Percentiles rank a stretch among this genome's conserved stretches.
Conservation (phyloP, 2,113 vertebrate species). For the Nycticryphes semicollaris region DNA sequence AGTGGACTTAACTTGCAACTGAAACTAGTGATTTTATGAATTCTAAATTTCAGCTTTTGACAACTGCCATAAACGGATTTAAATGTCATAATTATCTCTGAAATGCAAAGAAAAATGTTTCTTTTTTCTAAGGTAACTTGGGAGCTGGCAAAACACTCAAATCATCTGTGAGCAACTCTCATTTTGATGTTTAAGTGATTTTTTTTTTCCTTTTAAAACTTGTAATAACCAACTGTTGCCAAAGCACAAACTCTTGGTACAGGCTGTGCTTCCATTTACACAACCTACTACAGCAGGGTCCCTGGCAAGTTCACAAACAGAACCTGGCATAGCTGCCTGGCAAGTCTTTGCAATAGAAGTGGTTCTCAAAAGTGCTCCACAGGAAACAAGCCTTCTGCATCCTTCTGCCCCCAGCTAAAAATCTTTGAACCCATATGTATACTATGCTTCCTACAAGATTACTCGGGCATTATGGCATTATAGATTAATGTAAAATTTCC, state of each 20-base stretch:
- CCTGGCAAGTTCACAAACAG: neutral
- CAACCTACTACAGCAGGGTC: neutral
- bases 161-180: neutral
- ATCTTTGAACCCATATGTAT: rapidly evolving
- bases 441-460: neutral
- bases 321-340: neutral
- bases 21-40: neutral
- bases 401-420: neutral
- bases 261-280: neutral
- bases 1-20: neutral
- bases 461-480: neutral
- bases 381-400: neutral
- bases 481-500: neutral
- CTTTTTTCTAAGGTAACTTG: neutral
- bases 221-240: neutral
- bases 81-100: neutral
- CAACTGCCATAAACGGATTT: neutral
- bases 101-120: neutral
- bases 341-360: neutral
- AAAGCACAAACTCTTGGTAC: neutral
- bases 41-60: neutral
- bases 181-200: neutral
- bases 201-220: neutral
- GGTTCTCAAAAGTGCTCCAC: neutral
- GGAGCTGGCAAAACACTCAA: neutral